Evolutionary conservation across 2,888 invertebrate species (phyloP), one percentile per base, ranked within the genome.

Genomic region (Erebia aethiops): DNA sequence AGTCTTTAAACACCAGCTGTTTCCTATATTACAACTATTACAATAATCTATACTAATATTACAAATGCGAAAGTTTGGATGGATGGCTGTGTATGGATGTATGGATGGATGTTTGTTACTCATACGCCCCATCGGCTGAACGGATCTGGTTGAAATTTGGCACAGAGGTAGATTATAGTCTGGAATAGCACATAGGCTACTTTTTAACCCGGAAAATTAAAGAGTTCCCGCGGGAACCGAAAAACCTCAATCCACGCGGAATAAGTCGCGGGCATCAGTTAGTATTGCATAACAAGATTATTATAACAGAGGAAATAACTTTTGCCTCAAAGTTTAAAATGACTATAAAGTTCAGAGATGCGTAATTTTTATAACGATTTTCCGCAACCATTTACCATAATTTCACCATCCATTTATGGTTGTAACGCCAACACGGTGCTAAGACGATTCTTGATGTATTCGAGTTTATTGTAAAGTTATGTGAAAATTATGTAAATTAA

Each of bases 401-500:
- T 60, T 60, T 60, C n/a, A 41, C 62, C 62, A 14, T 49, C 46
- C 62, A 49, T 49, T 21, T 21, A 62, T 21, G 46, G 62, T 18
- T 21, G 10, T 61, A 8, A 18, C 49, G 46, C 62, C 62, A 21
- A 49, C 62, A 43, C 61, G 18, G 5, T 60, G 7, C n/a, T 60
- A n/a, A n/a, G 13, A 13, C 13, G 14, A 14, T 9, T 61, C 61
- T 46, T 62, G 43, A 18, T 61, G 49, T n/a, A 62, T 62, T 21
- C 21, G 13, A 14, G 21, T n/a, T n/a, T n/a, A n/a, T n/a, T n/a
- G n/a, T 49, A 49, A 49, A 49, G 14, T 49, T n/a, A 62, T 49
- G 18, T 18, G 14, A 62, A 62, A 11, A 49, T 62, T 62, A 62
- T 62, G 62, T 21, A 21, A 62, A 49, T 62, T 49, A 21, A 11